Base-by-base conservation (phyloP, 2,888 invertebrate genomes). In the Hecatera dysodea region DNA sequence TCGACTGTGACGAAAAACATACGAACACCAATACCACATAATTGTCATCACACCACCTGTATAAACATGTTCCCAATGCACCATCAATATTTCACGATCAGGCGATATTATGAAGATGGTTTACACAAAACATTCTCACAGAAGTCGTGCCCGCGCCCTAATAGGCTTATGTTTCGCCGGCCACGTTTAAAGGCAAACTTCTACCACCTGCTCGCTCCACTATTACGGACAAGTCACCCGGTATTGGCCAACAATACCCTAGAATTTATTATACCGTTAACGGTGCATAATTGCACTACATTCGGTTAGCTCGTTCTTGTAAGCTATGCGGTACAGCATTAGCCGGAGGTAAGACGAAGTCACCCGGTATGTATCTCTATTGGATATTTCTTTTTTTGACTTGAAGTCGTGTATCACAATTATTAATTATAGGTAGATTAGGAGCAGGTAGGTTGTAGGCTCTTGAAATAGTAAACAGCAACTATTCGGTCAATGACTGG, bases 181-280 rank as follows among this genome's bases (percentile, higher is more conserved):
- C 62, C 62, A 76, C 60, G 27, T 72, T 52, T 71, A 62, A 46
- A 77, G 60, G 59, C 67, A 57, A 77, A 67, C 65, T 69, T 66
- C 50, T 65, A 72, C 64, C 88, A 86, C 84, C 86, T 89, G 87
- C 83, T 76, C 60, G 72, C 65, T 57, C 82, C 78, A 82, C 83
- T 87, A 86, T 84, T 88, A 86, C 75, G 74, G 75, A 79, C 80
- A 81, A 84, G 86, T 82, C 85, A 76, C 83, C 81, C 69, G 72
- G 83, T 78, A 75, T 80, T 81, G 76, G 64, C 69, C 72, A 67
- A 72, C 71, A 82, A 78, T 84, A 77, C 79, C 60, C 80, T 79
- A 81, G 80, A 85, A 86, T 85, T 86, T 33, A 88, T 80, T 79
- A 75, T 78, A 74, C 81, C 80, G 81, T 79, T 84, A 81, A 77